Percentiles rank a stretch among this genome's conserved stretches.
phyloP scores from a whole-genome alignment of 1,140 invertebrate species.

The Globodera rostochiensis region DNA sequence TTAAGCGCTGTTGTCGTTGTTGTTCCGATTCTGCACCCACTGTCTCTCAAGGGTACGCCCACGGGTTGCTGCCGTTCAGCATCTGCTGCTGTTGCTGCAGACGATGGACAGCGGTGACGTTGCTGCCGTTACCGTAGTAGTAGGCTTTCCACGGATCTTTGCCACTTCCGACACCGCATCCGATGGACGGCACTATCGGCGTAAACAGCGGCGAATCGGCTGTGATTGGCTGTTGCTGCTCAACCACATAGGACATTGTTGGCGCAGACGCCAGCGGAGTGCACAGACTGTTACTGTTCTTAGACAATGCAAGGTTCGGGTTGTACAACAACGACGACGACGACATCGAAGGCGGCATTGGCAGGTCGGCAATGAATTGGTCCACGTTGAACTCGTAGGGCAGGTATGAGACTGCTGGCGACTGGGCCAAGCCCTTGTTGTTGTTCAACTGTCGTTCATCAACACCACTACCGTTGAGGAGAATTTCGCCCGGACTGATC shows the following conservation, averaged over 20 bases:
- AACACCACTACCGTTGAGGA: neutral
- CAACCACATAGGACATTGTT: neutral
- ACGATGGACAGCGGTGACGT: neutral
- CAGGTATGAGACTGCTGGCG: conserved; percentile 15
- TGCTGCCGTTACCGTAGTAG: neutral
- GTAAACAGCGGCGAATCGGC: conserved; percentile 41
- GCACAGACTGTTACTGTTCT: neutral
- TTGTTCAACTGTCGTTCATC: neutral
- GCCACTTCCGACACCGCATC: neutral
- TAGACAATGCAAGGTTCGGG: conserved; percentile 5
- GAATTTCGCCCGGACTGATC: conserved; percentile 21
- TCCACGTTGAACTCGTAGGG: conserved; percentile 47
- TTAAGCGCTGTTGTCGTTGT: neutral
- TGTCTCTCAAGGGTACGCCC: conserved; percentile 15
- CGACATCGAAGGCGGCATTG: conserved; percentile 16
- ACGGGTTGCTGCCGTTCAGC: conserved; percentile 6
- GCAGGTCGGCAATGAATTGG: conserved; percentile 48
- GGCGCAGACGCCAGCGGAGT: neutral
- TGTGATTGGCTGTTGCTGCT: conserved; percentile 21
- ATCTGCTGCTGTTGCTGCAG: neutral
- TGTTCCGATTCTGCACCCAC: neutral
- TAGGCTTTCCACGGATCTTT: conserved; percentile 12
- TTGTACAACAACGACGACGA: conserved; percentile 29
- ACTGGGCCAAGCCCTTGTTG: neutral
- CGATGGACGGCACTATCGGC: conserved; percentile 23